These are phyloP conservation scores for Tonatia bakeri DNA, from an alignment of 2,113 vertebrate species.

Conservation along the genomic window DNA sequence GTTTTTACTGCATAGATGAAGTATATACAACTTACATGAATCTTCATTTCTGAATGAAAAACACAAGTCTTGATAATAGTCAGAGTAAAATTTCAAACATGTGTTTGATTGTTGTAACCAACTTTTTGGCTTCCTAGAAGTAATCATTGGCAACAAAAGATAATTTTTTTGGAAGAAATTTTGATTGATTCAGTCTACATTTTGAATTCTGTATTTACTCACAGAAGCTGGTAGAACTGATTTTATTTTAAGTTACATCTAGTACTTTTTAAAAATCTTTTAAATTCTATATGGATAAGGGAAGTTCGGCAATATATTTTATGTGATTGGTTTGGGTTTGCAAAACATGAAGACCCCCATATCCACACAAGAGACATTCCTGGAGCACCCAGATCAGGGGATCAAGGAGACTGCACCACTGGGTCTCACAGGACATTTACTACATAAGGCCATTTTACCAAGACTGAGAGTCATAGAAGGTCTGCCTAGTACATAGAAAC, in stretches of 20 bases:
- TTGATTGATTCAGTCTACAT: neutral
- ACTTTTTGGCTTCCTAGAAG: neutral
- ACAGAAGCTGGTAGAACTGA: neutral
- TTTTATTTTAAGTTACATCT: constrained; percentile 4
- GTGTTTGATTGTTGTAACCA: neutral
- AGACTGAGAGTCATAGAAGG: neutral
- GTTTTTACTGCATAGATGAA: neutral
- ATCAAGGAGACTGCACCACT: neutral
- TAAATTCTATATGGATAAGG: neutral
- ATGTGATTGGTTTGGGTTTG: neutral
- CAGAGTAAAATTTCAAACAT: neutral
- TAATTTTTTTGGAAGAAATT: neutral
- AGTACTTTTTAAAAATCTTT: neutral
- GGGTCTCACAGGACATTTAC: neutral
- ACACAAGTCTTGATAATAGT: neutral
- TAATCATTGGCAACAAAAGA: neutral
- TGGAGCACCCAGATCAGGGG: neutral
- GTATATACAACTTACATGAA: neutral
- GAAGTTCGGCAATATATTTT: neutral
- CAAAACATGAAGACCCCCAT: neutral
- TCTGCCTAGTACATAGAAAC: neutral
- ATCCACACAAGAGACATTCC: neutral
- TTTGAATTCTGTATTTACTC: neutral
- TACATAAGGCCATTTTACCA: neutral
- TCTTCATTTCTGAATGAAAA: constrained; percentile 10